These are phyloP conservation scores for Rhadina sibilatrix DNA, from an alignment of 2,113 vertebrate species.

Conservation along the genomic window DNA sequence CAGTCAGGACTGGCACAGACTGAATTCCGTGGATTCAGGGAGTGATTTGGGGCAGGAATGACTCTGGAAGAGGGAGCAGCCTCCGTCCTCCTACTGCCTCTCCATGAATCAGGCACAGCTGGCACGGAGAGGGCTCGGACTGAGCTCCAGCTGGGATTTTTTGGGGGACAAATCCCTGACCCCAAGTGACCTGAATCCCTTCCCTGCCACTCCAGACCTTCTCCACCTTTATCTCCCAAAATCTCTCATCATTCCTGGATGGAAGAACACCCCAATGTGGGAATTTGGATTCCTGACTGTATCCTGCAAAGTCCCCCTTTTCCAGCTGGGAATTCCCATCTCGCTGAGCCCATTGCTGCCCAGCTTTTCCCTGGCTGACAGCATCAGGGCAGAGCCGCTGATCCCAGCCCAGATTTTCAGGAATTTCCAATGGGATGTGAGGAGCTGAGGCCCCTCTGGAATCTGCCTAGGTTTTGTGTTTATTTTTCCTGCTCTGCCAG, in stretches of 20 bases:
- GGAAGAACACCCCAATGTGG: neutral
- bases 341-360: neutral
- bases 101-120: neutral
- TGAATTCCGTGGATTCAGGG: constrained; percentile 59
- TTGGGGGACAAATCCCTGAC: neutral
- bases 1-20: constrained; percentile 60
- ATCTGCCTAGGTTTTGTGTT: neutral
- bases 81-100: neutral
- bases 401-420: neutral
- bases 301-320: neutral
- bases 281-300: neutral
- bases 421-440: neutral
- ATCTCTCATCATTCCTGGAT: neutral
- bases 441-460: neutral
- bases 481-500: neutral
- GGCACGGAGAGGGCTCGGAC: constrained; percentile 7
- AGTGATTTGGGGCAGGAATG: neutral
- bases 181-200: neutral
- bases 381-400: neutral
- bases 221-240: neutral
- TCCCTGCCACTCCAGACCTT: neutral
- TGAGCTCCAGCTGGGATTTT: neutral
- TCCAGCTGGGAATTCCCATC: neutral
- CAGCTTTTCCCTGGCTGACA: neutral
- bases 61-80: constrained; percentile 44